Evolutionary conservation across 2,113 vertebrate genomes (phyloP).

Genomic region (Ceyx cyanopectus): DNA sequence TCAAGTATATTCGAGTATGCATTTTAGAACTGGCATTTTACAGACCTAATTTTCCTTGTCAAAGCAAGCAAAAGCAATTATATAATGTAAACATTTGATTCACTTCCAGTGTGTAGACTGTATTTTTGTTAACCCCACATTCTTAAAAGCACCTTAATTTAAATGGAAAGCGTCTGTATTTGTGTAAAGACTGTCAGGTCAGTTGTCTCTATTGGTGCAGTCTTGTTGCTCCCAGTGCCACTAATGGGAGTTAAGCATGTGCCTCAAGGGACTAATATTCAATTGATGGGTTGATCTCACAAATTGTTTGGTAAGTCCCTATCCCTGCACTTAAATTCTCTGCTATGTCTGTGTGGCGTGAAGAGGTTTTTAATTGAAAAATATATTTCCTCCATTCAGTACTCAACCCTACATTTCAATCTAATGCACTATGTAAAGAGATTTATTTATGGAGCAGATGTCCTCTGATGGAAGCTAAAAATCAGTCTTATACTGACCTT

Average conservation of each 20-base stretch:
- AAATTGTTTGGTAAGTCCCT: constrained; percentile 22
- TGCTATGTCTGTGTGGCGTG: neutral
- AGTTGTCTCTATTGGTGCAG: neutral
- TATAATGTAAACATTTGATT: constrained; percentile 67
- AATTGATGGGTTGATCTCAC: constrained; percentile 11
- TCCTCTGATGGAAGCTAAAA: constrained; percentile 19
- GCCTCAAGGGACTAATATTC: constrained; percentile 20
- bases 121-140: constrained; percentile 53
- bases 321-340: neutral
- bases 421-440: neutral
- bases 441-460: constrained; percentile 46
- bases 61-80: constrained; percentile 62
- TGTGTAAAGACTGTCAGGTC: neutral
- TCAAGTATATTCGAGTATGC: constrained; percentile 38
- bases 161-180: constrained; percentile 27
- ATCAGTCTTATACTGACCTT: constrained; percentile 33
- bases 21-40: constrained; percentile 34
- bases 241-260: constrained; percentile 52
- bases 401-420: constrained; percentile 15
- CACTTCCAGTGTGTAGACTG: constrained; percentile 32
- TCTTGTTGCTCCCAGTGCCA: constrained; percentile 17
- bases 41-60: constrained; percentile 54
- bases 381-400: neutral
- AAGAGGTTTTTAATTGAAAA: constrained; percentile 56
- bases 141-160: constrained; percentile 53